Evolutionary conservation across 1,140 invertebrate genomes (phyloP).

Genomic region (Sminthurinus signatus): DNA sequence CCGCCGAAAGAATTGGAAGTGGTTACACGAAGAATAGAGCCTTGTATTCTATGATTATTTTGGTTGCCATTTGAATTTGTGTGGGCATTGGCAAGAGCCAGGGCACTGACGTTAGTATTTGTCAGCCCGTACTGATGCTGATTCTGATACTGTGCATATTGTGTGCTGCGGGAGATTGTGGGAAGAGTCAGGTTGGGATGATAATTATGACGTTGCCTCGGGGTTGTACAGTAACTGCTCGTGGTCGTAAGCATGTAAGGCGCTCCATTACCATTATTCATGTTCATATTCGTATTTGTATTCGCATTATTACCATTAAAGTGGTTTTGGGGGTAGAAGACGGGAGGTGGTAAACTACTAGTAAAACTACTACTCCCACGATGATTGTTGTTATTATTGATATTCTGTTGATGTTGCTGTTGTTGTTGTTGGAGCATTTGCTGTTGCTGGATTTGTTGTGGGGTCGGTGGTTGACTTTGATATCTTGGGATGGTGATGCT

Average conservation of each 20-base stretch:
- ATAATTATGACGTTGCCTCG: not conserved
- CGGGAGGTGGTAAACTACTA: conserved; percentile 9
- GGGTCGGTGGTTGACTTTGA: not conserved
- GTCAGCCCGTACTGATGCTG: not conserved
- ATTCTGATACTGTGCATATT: not conserved
- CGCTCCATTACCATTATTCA: not conserved
- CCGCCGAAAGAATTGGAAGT: not conserved
- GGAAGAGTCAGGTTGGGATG: not conserved
- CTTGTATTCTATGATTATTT: not conserved
- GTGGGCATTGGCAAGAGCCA: not conserved
- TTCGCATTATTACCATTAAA: not conserved
- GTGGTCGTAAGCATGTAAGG: not conserved
- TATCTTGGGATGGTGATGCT: not conserved
- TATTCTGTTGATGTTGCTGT: too few species aligned
- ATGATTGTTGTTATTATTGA: too few species aligned
- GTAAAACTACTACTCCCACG: too few species aligned
- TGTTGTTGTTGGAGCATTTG: too few species aligned
- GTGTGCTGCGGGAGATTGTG: not conserved
- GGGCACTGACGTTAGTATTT: not conserved
- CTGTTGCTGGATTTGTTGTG: too few species aligned
- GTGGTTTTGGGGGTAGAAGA: conserved; percentile 8
- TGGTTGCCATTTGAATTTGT: not conserved
- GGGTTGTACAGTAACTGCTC: not conserved
- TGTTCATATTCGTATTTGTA: too few species aligned
- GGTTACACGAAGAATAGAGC: not conserved